These are phyloP conservation scores for Hippocampus abdominalis DNA, from an alignment of 2,113 vertebrate genomes.

Conservation along the genomic window DNA sequence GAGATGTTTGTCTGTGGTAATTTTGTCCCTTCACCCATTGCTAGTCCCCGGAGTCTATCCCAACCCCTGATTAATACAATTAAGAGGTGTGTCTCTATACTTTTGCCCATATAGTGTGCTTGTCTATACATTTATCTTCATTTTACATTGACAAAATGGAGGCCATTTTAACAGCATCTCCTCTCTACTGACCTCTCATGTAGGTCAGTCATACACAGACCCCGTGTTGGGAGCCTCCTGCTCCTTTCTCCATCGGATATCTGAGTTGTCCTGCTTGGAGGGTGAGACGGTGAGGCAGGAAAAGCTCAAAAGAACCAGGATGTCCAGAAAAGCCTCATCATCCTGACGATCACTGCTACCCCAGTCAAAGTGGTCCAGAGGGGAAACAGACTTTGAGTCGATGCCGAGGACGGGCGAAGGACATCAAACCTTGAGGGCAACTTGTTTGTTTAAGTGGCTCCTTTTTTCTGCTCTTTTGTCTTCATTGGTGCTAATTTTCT, in stretches of 20 bases:
- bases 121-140: background rate
- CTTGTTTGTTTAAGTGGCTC: slow-evolving; percentile 49
- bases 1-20: background rate
- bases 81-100: background rate
- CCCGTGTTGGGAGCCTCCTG: slow-evolving; percentile 60
- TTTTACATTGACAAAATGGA: background rate
- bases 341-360: slow-evolving; percentile 55
- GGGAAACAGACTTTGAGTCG: slow-evolving; percentile 32
- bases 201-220: slow-evolving; percentile 64
- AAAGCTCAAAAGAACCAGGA: slow-evolving; percentile 63
- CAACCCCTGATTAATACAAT: too few relatives aligned
- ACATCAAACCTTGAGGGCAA: slow-evolving; percentile 21
- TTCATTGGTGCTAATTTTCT: slow-evolving; percentile 43
- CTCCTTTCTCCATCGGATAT: slow-evolving; percentile 64
- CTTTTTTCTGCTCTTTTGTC: slow-evolving; percentile 52
- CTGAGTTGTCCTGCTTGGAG: slow-evolving; percentile 68
- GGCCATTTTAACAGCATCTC: background rate
- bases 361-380: slow-evolving; percentile 33
- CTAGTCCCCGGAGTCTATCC: too few relatives aligned
- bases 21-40: background rate
- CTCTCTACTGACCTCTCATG: background rate
- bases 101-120: background rate
- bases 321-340: slow-evolving; percentile 51
- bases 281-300: slow-evolving; percentile 66
- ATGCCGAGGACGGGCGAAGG: slow-evolving; percentile 50